Percentiles rank a stretch among this genome's conserved stretches.
These are phyloP conservation scores for Epinephelus cyanopodus DNA, from an alignment of 2,113 vertebrate species.

Conservation along the genomic window DNA sequence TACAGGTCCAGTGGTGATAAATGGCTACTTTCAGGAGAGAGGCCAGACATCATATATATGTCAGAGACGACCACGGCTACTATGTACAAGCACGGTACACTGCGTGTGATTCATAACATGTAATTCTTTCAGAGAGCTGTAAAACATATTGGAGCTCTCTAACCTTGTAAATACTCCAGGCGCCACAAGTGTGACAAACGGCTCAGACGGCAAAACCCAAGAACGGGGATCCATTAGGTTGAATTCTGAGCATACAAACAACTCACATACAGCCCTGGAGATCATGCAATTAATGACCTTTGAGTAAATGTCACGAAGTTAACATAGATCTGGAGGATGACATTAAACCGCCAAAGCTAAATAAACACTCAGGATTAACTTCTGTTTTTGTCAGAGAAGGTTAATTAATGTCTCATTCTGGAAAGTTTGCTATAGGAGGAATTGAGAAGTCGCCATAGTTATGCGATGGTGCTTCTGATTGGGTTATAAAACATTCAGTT, in stretches of 20 bases:
- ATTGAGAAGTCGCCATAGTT: neutral
- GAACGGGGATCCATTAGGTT: neutral
- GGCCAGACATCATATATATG: neutral
- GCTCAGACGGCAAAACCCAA: neutral
- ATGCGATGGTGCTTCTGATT: neutral
- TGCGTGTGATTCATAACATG: neutral
- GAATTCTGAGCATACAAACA: neutral
- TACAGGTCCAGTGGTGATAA: neutral
- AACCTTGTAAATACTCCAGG: neutral
- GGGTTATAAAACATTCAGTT: too few species aligned
- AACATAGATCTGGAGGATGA: neutral
- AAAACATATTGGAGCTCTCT: slow-evolving; percentile 8
- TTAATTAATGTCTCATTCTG: slow-evolving; percentile 8
- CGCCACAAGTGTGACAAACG: neutral
- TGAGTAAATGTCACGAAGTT: slow-evolving; percentile 13
- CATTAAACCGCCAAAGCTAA: neutral
- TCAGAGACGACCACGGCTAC: neutral
- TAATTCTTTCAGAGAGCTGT: slow-evolving; percentile 1
- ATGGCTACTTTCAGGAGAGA: neutral
- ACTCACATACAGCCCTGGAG: neutral
- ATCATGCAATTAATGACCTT: slow-evolving; percentile 1
- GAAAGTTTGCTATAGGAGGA: neutral
- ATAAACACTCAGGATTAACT: neutral
- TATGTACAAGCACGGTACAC: neutral
- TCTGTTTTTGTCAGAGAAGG: neutral